Evolutionary conservation across 2,888 invertebrate genomes (phyloP).

Genomic region (Nipponacmea schrenckii): DNA sequence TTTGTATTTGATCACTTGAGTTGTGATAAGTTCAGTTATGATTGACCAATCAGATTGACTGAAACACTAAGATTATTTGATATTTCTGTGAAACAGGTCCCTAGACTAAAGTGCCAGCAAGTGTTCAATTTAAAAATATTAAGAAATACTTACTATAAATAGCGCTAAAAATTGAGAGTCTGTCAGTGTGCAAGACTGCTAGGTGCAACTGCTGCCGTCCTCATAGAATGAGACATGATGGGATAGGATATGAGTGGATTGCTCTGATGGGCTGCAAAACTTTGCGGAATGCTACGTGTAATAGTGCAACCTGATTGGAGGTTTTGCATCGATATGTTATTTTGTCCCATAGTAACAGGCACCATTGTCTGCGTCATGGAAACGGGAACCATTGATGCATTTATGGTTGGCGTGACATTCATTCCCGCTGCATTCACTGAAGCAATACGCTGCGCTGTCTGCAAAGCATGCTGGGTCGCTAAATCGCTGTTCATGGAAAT

Average conservation of each 20-base stretch:
- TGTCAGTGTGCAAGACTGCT: conserved; percentile 54
- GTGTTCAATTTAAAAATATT: background rate
- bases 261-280: conserved; percentile 39
- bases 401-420: conserved; percentile 38
- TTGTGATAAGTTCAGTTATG: no score
- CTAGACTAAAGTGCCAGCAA: no score
- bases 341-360: conserved; percentile 25
- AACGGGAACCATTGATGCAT: conserved; percentile 39
- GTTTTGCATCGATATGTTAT: conserved; percentile 27
- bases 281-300: conserved; percentile 45
- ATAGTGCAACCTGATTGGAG: conserved; percentile 28
- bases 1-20: no score
- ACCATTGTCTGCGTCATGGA: conserved; percentile 44
- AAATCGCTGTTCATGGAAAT: conserved; percentile 61
- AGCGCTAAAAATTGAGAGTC: conserved; percentile 12
- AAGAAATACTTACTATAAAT: conserved; percentile 2
- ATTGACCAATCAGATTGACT: no score
- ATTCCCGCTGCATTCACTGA: conserved; percentile 29
- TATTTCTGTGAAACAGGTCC: no score
- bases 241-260: conserved; percentile 59
- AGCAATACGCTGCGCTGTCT: conserved; percentile 49
- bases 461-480: conserved; percentile 59
- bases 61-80: no score
- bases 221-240: conserved; percentile 60
- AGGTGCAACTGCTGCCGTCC: conserved; percentile 45